Evolutionary conservation across 2,113 vertebrate genomes (phyloP), one percentile per base, ranked within the genome.

Genomic region (Dunckerocampus dactyliophorus): DNA sequence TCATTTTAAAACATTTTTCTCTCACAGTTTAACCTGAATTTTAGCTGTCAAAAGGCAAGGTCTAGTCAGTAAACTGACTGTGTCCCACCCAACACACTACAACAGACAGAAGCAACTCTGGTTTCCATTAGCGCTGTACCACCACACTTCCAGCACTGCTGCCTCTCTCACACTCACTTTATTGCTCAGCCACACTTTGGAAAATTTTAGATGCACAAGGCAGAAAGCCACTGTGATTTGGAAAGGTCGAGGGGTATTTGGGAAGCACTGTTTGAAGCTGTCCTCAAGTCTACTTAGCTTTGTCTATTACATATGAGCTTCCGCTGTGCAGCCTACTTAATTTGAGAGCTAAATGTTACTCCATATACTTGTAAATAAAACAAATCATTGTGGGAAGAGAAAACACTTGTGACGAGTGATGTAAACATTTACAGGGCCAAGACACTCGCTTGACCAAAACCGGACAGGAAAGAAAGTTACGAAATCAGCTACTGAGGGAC

Each of bases 91-190:
- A 65, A 65, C 74, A 76, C 66, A 62, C 76, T 62, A 65, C 80
- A 83, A 74, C 64, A 84, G 84, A 90, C 87, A 89, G 88, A 86
- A 86, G 88, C 79, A 66, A 65, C 79, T 89, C 89, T 91, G 90
- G 86, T 90, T 92, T 79, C 77, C 62, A 92, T 91, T 90, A 90
- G 80, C 77, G 65, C 70, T 47, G 71, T 83, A 76, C 74, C 72
- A 78, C 73, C 67, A 72, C 74, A 84, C 77, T 87, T 88, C 79
- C 81, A 85, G 68, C 54, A 11, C 75, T 61, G 72, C 78, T 69
- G 74, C 83, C 77, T 82, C 80, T 69, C 82, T 85, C 84, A 88
- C 84, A 88, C 88, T 83, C 85, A 90, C 87, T 86, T 89, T 86
- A 90, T 87, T 88, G 87, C 85, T 88, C 85, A 85, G 82, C 80